A percentile compares a stretch with the other conserved stretches of the same genome.
These are phyloP conservation scores for Eonycteris spelaea DNA, from an alignment of 2,113 vertebrate genomes.

Conservation along the genomic window DNA sequence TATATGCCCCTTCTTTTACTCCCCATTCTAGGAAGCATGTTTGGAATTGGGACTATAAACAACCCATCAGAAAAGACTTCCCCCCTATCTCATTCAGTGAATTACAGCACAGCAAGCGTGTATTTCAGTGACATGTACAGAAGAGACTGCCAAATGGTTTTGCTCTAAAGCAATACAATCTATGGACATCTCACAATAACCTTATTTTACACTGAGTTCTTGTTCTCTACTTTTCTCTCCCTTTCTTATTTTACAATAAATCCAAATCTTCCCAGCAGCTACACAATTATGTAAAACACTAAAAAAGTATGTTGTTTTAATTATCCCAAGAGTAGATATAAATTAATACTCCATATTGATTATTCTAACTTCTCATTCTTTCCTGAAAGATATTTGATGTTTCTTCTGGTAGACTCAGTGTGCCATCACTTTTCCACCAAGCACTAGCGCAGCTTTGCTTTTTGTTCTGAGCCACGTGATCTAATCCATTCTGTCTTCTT, in stretches of 20 bases:
- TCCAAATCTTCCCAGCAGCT: neutral
- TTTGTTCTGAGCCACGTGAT: conserved; percentile 63
- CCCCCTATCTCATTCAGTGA: neutral
- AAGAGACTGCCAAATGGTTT: neutral
- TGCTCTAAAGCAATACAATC: neutral
- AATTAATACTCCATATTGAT: conserved; percentile 50
- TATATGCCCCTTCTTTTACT: neutral
- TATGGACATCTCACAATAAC: neutral
- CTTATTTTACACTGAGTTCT: neutral
- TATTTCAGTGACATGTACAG: conserved; percentile 13
- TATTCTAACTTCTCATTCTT: conserved; percentile 39
- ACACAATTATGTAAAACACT: conserved; percentile 32
- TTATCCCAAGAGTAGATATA: conserved; percentile 32
- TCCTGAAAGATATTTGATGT: conserved; percentile 50
- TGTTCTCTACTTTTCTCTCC: neutral
- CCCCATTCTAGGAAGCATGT: conserved; percentile 23
- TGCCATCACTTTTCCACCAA: conserved; percentile 46
- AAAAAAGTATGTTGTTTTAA: neutral
- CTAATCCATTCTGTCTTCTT: conserved; percentile 79
- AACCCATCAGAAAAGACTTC: conserved; percentile 30
- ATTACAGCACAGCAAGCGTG: conserved; percentile 10
- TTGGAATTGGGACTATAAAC: conserved; percentile 34
- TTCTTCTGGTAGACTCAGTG: conserved; percentile 57
- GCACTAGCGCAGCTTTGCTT: conserved; percentile 56
- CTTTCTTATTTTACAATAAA: conserved; percentile 19